Base-by-base conservation (phyloP, 2,888 invertebrate genomes). In the Leuctra nigra region DNA sequence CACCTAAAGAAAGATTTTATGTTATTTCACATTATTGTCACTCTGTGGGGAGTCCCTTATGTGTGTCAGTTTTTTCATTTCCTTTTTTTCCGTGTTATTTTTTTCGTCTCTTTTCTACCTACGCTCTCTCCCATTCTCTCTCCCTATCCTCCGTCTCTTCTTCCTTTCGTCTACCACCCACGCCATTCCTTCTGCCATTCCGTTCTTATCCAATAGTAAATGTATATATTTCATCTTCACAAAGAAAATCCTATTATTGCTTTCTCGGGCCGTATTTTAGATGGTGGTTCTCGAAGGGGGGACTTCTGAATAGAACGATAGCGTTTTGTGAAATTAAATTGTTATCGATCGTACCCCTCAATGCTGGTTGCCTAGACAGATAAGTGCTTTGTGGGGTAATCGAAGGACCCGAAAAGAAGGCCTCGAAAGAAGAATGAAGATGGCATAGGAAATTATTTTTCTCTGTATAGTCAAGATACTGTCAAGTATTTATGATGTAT, bases 251-350 rank as follows among this genome's bases (percentile, higher is more conserved):
- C 55, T 38, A 55, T 47, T 48, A 55, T 55, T 55, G 55, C 55
- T 25, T 50, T 50, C 50, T 33, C 18, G 9, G 13, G 35, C 50
- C 50, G 50, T 50, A 50, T 50, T 50, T 50, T 35, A 50, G 33
- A 11, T 23, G 35, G 23, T 13, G 44, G 22, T 20, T 13, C 36
- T 23, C 23, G 35, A 41, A 53, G 58, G 56, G 36, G 53, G 54
- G 25, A 47, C 48, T 41, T 55, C 55, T 61, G 61, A 61, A 61
- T 59, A 53, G 61, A 55, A 57, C 58, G 61, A 48, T 57, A 57
- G 59, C 59, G 57, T 61, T 61, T 61, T 61, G 61, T 59, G 61
- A 59, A 61, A 61, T 61, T 61, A 59, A 61, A 61, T 61, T 61
- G 59, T 57, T 61, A 61, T 61, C 61, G 61, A 61, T 61, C 58